Evolutionary conservation across 2,888 invertebrate genomes (phyloP).

Genomic region (Mythimna vitellina): DNA sequence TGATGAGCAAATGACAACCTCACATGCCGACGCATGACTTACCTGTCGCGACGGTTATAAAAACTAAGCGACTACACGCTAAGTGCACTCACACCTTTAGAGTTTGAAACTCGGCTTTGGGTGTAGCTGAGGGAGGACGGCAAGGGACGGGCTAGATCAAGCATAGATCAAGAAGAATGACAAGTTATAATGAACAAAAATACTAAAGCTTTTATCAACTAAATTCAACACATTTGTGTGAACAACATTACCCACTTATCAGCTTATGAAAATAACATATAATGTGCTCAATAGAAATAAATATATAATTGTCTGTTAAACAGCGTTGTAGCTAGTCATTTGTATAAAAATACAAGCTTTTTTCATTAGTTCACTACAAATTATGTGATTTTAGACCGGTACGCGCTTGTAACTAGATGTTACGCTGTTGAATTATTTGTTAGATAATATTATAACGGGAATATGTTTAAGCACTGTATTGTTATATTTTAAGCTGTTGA

Average conservation of each 20-base stretch:
- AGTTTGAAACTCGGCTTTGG: too few species aligned
- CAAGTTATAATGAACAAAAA: neutral
- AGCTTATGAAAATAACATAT: slow-evolving; percentile 74
- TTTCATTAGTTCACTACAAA: slow-evolving; percentile 57
- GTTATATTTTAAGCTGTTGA: slow-evolving; percentile 41
- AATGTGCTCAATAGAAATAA: slow-evolving; percentile 78
- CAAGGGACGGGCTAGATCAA: too few species aligned
- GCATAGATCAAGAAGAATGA: neutral
- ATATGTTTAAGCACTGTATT: slow-evolving; percentile 45
- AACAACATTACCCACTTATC: slow-evolving; percentile 61
- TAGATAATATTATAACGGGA: slow-evolving; percentile 35
- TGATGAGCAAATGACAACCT: too few species aligned
- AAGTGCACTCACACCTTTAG: too few species aligned
- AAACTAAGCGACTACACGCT: too few species aligned
- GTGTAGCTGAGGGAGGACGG: too few species aligned
- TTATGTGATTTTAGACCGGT: slow-evolving; percentile 46
- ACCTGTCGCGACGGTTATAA: too few species aligned
- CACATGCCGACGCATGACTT: too few species aligned
- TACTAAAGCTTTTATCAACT: neutral
- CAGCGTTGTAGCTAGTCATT: slow-evolving; percentile 65
- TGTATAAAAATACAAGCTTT: slow-evolving; percentile 64
- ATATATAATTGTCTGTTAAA: slow-evolving; percentile 69
- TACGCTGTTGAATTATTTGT: slow-evolving; percentile 35
- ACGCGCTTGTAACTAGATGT: slow-evolving; percentile 43
- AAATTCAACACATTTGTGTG: slow-evolving; percentile 48